Percentiles rank a stretch among this genome's conserved stretches.
These are phyloP conservation scores for Rhagologus leucostigma DNA, from an alignment of 2,113 vertebrate species.

Conservation along the genomic window DNA sequence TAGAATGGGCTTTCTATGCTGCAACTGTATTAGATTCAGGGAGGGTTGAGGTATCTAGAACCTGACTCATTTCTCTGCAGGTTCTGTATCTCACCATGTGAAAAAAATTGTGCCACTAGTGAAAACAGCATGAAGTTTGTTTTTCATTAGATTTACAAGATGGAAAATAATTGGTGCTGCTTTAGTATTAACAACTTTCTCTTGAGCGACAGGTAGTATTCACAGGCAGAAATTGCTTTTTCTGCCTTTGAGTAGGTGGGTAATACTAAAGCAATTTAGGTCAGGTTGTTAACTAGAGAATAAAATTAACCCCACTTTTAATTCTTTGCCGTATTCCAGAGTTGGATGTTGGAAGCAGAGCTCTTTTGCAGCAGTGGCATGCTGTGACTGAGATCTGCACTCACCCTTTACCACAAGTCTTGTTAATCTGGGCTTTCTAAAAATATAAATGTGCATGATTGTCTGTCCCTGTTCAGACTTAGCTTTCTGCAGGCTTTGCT, in stretches of 20 bases:
- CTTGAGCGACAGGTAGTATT: not conserved
- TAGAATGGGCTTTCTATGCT: not conserved
- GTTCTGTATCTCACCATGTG: not conserved
- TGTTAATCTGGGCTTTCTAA: not conserved
- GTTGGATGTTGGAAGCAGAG: not conserved
- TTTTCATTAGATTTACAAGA: not conserved
- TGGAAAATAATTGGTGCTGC: not conserved
- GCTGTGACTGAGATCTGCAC: not conserved
- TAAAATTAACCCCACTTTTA: not conserved
- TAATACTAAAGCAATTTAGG: not conserved
- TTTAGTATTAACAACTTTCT: not conserved
- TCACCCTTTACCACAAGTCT: not conserved
- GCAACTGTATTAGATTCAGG: not conserved
- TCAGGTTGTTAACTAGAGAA: not conserved
- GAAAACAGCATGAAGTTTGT: not conserved
- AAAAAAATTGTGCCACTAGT: not conserved
- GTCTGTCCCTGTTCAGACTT: not conserved
- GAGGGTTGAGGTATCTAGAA: not conserved
- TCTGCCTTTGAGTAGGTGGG: not conserved
- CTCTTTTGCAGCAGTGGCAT: not conserved
- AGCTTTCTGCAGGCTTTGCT: not conserved
- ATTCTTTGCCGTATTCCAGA: not conserved
- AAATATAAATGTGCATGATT: not conserved
- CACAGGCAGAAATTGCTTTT: not conserved
- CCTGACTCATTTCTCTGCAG: not conserved